A percentile compares a stretch with the other conserved stretches of the same genome.
phyloP scores from a whole-genome alignment of 2,888 invertebrate species.

The Pammene aurita region DNA sequence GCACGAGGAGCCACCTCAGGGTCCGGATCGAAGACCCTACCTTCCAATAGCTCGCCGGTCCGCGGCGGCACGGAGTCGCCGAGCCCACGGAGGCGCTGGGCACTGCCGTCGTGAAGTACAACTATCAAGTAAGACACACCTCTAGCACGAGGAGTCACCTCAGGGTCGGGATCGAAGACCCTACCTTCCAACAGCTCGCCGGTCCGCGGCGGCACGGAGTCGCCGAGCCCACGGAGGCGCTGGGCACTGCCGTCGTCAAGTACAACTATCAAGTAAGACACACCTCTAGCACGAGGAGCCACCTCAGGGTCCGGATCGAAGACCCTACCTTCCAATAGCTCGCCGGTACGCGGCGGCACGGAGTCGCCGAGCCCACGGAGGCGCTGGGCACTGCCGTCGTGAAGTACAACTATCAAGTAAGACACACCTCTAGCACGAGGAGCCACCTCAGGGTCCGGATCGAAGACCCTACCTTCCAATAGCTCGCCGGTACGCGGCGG shows the following conservation, averaged over 20 bases:
- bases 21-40: constrained; percentile 93
- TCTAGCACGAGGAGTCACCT: no score
- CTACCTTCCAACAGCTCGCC: constrained; percentile 93
- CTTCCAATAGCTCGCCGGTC: constrained; percentile 92
- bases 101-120: constrained; percentile 97
- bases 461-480: no score
- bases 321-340: constrained; percentile 92
- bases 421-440: no score
- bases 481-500: no score
- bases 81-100: constrained; percentile 95
- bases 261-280: constrained; percentile 91
- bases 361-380: constrained; percentile 93
- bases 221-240: constrained; percentile 94
- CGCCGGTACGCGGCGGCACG: constrained; percentile 89
- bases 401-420: constrained; percentile 94
- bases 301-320: constrained; percentile 92
- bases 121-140: constrained; percentile 86
- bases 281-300: no score
- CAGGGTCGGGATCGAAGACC: constrained; percentile 92
- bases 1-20: constrained; percentile 56
- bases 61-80: constrained; percentile 89
- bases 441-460: no score
- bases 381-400: constrained; percentile 95
- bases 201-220: constrained; percentile 89
- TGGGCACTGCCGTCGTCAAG: constrained; percentile 95